Evolutionary conservation across 30 jellyfish, hydroid and myxozoan genomes (phyloP), one percentile per base, ranked within the genome.

Genomic region (Hydractinia symbiolongicarpus): DNA sequence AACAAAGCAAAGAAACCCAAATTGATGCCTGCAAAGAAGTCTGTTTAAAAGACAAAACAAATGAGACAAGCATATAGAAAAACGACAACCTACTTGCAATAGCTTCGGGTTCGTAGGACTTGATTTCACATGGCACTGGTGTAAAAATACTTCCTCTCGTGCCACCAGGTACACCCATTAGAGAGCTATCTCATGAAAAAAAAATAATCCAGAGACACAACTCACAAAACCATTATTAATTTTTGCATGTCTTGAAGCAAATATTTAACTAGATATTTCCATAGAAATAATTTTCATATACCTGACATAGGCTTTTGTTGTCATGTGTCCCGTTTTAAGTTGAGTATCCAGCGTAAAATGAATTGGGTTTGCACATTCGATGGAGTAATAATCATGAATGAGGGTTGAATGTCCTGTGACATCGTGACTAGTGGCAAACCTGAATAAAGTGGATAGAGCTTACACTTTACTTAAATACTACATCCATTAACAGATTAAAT

Each of bases 111-210:
- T 89, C 95, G 76, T 76, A 84, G 73, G 83, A 86, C 15, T 91
- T 91, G 55, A 83, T 64, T 79, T 88, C 86, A 78, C 90, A 80
- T 53, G 96, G 90, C 50, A 93, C 88, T 10, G 98, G 96, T 5
- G 98, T 87, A 61, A 93, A 93, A 7, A 93, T 87, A 5, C 92
- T 57, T 8, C 98, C 98, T 86, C 84, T 87, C 5, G 98, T 93
- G n/a, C 95, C 98, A 71, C 98, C 98, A 20, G 98, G 98, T 7
- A 93, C 98, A 51, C 98, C 98, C 96, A 93, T 93, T 30, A 95
- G 94, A 52, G 98, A 93, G 66, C 98, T 93, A 53, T 11, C 54
- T 7, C 14, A 8, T 20, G 10, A 8, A 16, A 71, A 9, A 64
- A 64, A 64, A 64, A 64, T 0, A 64, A 7, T 64, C 40, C 9